These are phyloP conservation scores for Caranx ignobilis DNA, from an alignment of 2,113 vertebrate genomes.

Conservation along the genomic window DNA sequence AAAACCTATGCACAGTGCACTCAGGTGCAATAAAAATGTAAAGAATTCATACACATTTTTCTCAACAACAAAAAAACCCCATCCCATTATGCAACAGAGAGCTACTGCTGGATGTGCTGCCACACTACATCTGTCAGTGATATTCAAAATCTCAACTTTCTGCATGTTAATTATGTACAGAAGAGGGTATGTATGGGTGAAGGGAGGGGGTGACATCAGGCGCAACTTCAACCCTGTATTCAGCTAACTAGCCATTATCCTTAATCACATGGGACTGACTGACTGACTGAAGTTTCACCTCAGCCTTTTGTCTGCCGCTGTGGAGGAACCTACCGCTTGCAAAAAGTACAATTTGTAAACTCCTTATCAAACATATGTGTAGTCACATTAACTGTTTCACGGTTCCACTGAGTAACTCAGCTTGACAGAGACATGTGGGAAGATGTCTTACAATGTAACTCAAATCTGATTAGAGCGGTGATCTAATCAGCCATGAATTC, in stretches of 20 bases:
- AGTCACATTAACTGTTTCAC: constrained; percentile 49
- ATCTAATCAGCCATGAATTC: constrained; percentile 85
- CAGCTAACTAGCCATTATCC: constrained; percentile 20
- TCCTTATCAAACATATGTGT: constrained; percentile 46
- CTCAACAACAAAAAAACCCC: background rate
- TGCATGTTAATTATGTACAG: constrained; percentile 15
- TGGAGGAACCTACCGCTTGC: constrained; percentile 43
- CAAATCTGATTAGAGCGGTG: constrained; percentile 80
- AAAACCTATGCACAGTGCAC: background rate
- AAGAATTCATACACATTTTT: background rate
- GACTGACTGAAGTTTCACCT: constrained; percentile 37
- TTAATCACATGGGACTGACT: constrained; percentile 32
- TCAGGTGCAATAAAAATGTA: background rate
- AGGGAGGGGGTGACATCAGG: constrained; percentile 23
- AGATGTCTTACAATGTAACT: constrained; percentile 74
- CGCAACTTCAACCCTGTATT: constrained; percentile 19
- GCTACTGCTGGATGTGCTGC: background rate
- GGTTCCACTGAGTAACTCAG: constrained; percentile 61
- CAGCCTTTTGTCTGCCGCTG: constrained; percentile 8
- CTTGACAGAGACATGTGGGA: constrained; percentile 73
- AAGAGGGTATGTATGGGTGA: background rate
- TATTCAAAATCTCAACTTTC: background rate
- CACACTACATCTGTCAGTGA: background rate
- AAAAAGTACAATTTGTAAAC: constrained; percentile 38
- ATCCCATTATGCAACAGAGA: background rate